Evolutionary conservation across 2,888 invertebrate species (phyloP).

Genomic region (Cosmia pyralina): DNA sequence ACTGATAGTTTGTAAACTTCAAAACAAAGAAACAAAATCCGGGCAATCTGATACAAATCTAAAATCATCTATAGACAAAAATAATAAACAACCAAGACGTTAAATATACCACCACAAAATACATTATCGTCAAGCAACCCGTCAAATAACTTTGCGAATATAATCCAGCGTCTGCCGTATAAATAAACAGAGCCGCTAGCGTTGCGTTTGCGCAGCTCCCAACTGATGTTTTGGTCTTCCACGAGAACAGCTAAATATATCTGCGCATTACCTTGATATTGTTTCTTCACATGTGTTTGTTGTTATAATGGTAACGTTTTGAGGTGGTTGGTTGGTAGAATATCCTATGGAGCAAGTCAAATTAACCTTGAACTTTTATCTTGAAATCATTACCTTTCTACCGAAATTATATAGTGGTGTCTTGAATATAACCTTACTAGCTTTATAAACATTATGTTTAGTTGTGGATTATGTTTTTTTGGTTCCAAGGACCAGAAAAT

Average conservation of each 20-base stretch:
- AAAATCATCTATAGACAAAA: neutral
- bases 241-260: conserved; percentile 43
- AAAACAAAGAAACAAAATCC: conserved; percentile 7
- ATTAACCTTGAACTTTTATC: neutral
- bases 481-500: neutral
- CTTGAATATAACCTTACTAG: neutral
- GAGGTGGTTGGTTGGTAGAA: conserved; percentile 1
- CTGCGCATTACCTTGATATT: conserved; percentile 52
- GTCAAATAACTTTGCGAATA: conserved; percentile 34
- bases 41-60: neutral
- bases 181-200: conserved; percentile 50
- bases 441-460: neutral
- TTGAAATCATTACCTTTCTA: neutral
- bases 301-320: conserved; percentile 9
- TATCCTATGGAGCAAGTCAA: neutral
- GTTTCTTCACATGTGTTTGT: conserved; percentile 10
- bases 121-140: conserved; percentile 24
- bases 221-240: conserved; percentile 31
- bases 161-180: conserved; percentile 23
- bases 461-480: neutral
- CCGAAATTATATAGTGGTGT: neutral
- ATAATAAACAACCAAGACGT: neutral
- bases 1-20: neutral
- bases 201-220: conserved; percentile 41
- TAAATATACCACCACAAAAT: conserved; percentile 23